Percentiles rank a stretch among this genome's conserved stretches.
phyloP scores from a whole-genome alignment of 2,797 vertebrate species.

The Yasuhikotakia modesta region DNA sequence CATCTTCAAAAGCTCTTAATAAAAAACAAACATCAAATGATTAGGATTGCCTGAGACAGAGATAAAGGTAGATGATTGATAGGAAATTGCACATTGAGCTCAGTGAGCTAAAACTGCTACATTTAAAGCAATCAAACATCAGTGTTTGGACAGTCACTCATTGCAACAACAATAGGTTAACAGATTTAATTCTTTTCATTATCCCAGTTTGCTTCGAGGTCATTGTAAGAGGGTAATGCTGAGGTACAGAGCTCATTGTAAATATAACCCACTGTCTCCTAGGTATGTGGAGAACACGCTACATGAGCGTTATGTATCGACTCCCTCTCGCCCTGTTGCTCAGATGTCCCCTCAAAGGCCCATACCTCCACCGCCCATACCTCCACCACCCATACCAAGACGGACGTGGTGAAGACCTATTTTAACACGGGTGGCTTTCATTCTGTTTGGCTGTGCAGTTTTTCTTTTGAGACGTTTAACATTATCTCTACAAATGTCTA shows the following conservation, averaged over 20 bases:
- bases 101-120: too few species aligned
- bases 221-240: neutral
- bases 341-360: slow-evolving; percentile 61
- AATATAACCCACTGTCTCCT: slow-evolving; percentile 22
- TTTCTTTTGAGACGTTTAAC: neutral
- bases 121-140: too few species aligned
- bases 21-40: neutral
- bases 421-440: neutral
- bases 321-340: slow-evolving; percentile 66
- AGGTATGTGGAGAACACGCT: slow-evolving; percentile 67
- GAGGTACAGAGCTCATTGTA: neutral
- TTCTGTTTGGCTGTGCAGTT: slow-evolving; percentile 15
- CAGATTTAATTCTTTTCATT: too few species aligned
- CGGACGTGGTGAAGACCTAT: slow-evolving; percentile 67
- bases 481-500: neutral
- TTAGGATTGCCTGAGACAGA: neutral
- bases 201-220: neutral
- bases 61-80: neutral
- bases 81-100: too few species aligned
- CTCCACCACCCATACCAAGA: slow-evolving; percentile 71
- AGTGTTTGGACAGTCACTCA: too few species aligned
- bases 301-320: slow-evolving; percentile 74
- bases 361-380: slow-evolving; percentile 9
- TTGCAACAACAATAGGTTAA: too few species aligned
- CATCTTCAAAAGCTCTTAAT: neutral